Percentiles rank a stretch among this genome's conserved stretches.
Evolutionary conservation across 1,140 invertebrate species (phyloP).

Genomic region (Scylla paramamosain): DNA sequence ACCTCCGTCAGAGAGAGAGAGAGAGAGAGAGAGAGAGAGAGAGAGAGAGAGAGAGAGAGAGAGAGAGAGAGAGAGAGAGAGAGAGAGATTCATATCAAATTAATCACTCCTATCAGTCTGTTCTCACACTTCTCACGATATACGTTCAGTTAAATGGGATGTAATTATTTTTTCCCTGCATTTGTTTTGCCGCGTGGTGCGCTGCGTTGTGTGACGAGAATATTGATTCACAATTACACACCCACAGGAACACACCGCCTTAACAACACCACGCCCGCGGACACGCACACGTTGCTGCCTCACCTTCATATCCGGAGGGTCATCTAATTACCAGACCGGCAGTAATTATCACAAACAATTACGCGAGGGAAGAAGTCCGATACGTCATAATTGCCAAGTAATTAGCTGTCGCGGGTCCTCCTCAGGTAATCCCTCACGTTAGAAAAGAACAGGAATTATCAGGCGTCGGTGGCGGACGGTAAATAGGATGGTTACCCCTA

Average conservation of each 20-base stretch:
- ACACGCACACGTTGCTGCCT: neutral
- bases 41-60: too few relatives aligned
- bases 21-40: too few relatives aligned
- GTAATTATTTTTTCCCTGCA: neutral
- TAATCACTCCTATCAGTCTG: neutral
- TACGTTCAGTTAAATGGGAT: neutral
- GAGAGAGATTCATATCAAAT: too few relatives aligned
- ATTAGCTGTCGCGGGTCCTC: neutral
- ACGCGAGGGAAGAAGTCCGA: neutral
- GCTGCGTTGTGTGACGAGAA: neutral
- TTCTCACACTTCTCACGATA: neutral
- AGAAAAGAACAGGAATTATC: neutral
- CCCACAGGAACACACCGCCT: neutral
- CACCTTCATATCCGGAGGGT: conserved; percentile 18
- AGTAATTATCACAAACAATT: conserved; percentile 24
- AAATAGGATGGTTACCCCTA: too few relatives aligned
- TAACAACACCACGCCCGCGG: neutral
- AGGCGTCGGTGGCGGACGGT: neutral
- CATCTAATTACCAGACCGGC: neutral
- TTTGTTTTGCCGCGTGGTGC: neutral
- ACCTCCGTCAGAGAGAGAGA: neutral
- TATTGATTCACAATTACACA: neutral
- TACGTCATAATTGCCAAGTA: neutral
- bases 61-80: too few relatives aligned
- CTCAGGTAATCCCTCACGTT: neutral